Base-by-base conservation (phyloP, 2,888 invertebrate species). In the Dasysyrphus albostriatus region DNA sequence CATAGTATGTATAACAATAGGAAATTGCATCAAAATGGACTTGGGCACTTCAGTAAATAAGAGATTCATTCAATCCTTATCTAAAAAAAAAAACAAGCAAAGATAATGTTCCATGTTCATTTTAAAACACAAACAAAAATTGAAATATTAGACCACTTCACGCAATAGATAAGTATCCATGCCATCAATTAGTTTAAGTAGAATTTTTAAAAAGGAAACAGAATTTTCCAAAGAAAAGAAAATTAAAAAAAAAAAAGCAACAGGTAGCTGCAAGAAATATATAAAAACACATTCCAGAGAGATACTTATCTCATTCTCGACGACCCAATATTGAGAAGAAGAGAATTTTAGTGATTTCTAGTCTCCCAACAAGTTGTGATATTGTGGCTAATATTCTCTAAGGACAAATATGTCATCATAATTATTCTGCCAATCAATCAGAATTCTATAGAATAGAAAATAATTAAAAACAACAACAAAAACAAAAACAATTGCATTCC, bases 371-470 rank as follows among this genome's bases (percentile, higher is more conserved):
- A 32, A 32, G 32, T 32, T 32, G 73, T 16, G 77, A 70, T 37
- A 63, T 24, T 24, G 24, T 24, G 3, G 24, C 39, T 42, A 2
- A 59, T n/a, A 16, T 73, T 77, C 69, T 73, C 5, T 42, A 44
- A 85, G 78, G 63, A 63, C 51, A 69, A 72, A 81, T 77, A 77
- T 77, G 81, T 81, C 81, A 74, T 77, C 69, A 47, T 70, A 82
- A 85, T 81, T 81, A 61, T 81, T 82, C 82, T 44, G 49, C 82
- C 49, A 85, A 85, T 85, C 85, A 81, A 85, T 85, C 85, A 82
- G 63, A 54, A 34, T 47, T 51, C 44, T 47, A n/a, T 32, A 12
- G 49, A 59, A 49, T 10, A 56, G 49, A 49, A 39, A 29, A n/a
- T 59, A 58, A 63, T n/a, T 10, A 42, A 54, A 42, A 58, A 39